Conservation (phyloP, 2,797 vertebrate genomes). For the Peromyscus attwateri region DNA sequence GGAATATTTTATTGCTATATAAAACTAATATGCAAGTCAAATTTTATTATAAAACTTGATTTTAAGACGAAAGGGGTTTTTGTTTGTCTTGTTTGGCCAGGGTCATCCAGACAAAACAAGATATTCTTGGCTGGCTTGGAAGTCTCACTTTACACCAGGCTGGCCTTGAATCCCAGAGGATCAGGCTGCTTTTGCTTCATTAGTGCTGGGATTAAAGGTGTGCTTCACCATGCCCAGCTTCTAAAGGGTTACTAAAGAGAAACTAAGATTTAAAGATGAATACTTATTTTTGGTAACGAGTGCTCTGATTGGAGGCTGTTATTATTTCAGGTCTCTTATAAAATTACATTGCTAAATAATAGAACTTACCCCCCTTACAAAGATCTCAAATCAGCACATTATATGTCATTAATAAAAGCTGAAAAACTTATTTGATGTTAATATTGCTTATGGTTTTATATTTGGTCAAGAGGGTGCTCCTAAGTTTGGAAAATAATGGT, state of each 20-base stretch:
- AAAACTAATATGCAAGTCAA: conserved; percentile 25
- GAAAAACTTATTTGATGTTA: conserved; percentile 45
- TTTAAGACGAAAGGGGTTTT: conserved; percentile 13
- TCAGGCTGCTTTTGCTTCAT: neutral
- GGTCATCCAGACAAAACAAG: neutral
- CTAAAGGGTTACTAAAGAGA: conserved; percentile 9
- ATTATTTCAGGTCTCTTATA: conserved; percentile 20
- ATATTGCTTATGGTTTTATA: conserved; percentile 31
- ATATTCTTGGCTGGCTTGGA: neutral
- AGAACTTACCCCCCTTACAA: conserved; percentile 49
- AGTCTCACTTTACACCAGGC: too few relatives aligned
- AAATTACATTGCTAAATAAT: conserved; percentile 5
- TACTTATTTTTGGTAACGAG: conserved; percentile 7
- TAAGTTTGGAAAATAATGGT: conserved; percentile 38
- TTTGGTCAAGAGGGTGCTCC: neutral
- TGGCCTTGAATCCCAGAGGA: neutral
- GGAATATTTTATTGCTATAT: neutral
- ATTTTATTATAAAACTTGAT: conserved; percentile 32
- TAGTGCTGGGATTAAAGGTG: neutral
- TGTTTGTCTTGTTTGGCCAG: neutral
- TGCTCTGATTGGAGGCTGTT: neutral
- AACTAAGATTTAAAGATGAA: conserved; percentile 45
- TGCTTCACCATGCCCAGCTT: neutral
- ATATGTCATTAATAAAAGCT: conserved; percentile 45
- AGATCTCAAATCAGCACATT: conserved; percentile 46